A percentile compares a stretch with the other conserved stretches of the same genome.
phyloP scores from a whole-genome alignment of 2,113 vertebrate genomes.

The Uria lomvia region DNA sequence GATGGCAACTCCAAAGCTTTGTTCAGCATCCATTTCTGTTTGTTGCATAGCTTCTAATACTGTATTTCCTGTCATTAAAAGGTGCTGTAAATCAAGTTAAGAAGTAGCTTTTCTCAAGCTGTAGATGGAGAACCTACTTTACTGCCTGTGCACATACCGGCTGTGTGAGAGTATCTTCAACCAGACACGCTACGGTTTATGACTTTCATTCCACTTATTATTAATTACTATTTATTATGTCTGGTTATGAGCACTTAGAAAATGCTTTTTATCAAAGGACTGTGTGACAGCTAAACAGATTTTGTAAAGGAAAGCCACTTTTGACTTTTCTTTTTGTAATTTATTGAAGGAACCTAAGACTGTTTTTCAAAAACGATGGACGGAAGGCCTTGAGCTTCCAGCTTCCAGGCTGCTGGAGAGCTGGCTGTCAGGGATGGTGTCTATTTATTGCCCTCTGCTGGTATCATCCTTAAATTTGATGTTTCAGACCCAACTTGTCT shows the following conservation, averaged over 20 bases:
- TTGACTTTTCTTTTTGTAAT: neutral
- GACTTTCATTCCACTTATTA: neutral
- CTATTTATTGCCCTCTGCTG: conserved; percentile 49
- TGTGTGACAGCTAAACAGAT: neutral
- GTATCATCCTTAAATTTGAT: neutral
- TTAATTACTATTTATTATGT: neutral
- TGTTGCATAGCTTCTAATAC: neutral
- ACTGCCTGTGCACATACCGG: neutral
- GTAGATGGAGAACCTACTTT: neutral
- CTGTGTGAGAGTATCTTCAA: neutral
- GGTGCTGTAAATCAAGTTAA: neutral
- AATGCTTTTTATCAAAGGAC: neutral
- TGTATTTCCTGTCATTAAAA: neutral
- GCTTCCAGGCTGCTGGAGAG: neutral
- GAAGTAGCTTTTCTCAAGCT: neutral
- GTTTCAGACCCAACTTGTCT: neutral
- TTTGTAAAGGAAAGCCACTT: neutral
- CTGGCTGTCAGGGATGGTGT: neutral
- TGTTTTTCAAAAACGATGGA: neutral
- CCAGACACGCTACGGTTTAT: neutral
- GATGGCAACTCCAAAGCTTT: neutral
- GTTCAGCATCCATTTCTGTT: neutral
- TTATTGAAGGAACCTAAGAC: neutral
- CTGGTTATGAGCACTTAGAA: neutral
- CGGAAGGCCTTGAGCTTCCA: neutral